Evolutionary conservation across 2,888 invertebrate genomes (phyloP).

Genomic region (Palloptera scutellata): DNA sequence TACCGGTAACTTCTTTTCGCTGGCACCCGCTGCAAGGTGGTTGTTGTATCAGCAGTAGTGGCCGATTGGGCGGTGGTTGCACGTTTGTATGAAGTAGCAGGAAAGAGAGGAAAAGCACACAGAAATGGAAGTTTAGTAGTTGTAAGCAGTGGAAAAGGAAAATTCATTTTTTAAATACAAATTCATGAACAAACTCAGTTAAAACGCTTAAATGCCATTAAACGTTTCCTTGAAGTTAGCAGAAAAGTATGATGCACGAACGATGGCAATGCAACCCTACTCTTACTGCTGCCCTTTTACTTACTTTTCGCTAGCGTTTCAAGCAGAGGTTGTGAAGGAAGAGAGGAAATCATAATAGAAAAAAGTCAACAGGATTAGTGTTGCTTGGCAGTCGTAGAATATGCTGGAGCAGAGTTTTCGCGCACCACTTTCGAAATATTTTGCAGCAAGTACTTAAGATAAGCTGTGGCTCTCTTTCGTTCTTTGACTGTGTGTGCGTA

Average conservation of each 20-base stretch:
- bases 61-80: conserved; percentile 8
- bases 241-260: too few relatives aligned
- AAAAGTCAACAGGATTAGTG: too few relatives aligned
- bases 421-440: neutral
- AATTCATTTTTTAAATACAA: conserved; percentile 38
- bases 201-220: conserved; percentile 45
- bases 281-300: neutral
- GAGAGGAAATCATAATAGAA: too few relatives aligned
- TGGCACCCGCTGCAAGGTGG: conserved; percentile 56
- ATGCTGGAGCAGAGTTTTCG: neutral
- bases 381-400: too few relatives aligned
- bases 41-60: neutral
- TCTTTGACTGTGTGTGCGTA: too few relatives aligned
- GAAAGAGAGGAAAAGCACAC: conserved; percentile 12
- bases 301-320: neutral
- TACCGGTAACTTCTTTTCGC: conserved; percentile 64
- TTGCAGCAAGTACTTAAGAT: too few relatives aligned
- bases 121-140: neutral
- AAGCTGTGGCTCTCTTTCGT: too few relatives aligned
- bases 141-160: conserved; percentile 9
- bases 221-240: conserved; percentile 38
- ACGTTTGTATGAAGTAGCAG: conserved; percentile 13
- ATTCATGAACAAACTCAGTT: conserved; percentile 39
- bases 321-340: too few relatives aligned
- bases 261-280: too few relatives aligned